A percentile compares a stretch with the other conserved stretches of the same genome.
Conservation (phyloP, 2,888 invertebrate genomes). For the Molanna angustata region DNA sequence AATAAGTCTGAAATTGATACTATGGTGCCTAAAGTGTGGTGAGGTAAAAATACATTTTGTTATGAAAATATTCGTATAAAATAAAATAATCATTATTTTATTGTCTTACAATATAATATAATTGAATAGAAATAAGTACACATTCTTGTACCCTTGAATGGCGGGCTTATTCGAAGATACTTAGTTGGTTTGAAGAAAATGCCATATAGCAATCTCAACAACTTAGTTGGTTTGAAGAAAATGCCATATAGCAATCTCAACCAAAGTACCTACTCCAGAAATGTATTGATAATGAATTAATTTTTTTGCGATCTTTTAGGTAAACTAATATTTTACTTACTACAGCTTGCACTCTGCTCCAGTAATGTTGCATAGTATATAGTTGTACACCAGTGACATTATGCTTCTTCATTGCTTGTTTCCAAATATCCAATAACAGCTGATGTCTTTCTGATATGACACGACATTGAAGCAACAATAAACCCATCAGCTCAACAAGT, state of each 20-base stretch:
- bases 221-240: too few relatives aligned
- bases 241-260: too few relatives aligned
- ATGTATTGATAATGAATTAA: not conserved
- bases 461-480: conserved; percentile 80
- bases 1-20: too few relatives aligned
- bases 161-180: too few relatives aligned
- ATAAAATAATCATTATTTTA: too few relatives aligned
- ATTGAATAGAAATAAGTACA: too few relatives aligned
- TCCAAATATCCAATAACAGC: conserved; percentile 62
- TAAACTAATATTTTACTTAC: conserved; percentile 51
- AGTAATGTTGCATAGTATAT: conserved; percentile 77
- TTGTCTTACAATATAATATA: too few relatives aligned
- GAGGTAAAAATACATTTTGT: too few relatives aligned
- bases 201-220: too few relatives aligned
- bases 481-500: conserved; percentile 63
- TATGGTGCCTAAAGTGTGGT: too few relatives aligned
- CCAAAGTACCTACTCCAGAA: not conserved
- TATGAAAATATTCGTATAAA: too few relatives aligned
- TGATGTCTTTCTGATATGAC: conserved; percentile 76
- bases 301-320: not conserved
- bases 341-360: conserved; percentile 87
- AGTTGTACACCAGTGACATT: conserved; percentile 49
- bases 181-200: not conserved
- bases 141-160: too few relatives aligned
- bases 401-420: conserved; percentile 60